These are phyloP conservation scores for Toxonevra muliebris DNA, from an alignment of 2,888 invertebrate species.

Conservation along the genomic window DNA sequence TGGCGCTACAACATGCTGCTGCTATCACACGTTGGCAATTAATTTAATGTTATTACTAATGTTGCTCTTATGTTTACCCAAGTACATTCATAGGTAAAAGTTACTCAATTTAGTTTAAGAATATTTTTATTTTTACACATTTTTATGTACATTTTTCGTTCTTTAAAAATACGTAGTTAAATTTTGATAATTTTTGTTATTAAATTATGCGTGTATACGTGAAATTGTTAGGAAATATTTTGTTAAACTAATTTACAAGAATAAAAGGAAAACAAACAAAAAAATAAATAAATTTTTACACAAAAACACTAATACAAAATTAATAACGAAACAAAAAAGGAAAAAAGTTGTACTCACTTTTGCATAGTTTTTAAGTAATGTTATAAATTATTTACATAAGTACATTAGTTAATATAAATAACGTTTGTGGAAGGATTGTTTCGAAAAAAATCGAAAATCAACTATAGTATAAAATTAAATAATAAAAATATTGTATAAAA, in stretches of 20 bases:
- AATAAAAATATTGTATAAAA: neutral
- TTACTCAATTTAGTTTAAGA: conserved; percentile 17
- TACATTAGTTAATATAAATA: neutral
- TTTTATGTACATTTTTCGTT: neutral
- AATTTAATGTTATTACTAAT: conserved; percentile 48
- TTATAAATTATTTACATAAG: neutral
- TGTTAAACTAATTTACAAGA: neutral
- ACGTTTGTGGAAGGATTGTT: neutral
- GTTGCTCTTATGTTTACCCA: conserved; percentile 40
- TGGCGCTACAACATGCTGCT: conserved; percentile 50
- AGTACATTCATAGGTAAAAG: conserved; percentile 53
- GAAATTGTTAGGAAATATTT: neutral
- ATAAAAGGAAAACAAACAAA: neutral
- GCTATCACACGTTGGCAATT: conserved; percentile 44
- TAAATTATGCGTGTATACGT: neutral
- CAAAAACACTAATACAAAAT: neutral
- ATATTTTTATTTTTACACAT: neutral
- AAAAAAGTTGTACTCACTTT: neutral
- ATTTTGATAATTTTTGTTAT: neutral
- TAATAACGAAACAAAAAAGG: no score
- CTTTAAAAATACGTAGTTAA: neutral
- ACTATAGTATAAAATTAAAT: neutral
- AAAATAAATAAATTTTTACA: neutral
- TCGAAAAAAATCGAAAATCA: neutral
- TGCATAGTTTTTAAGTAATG: neutral